Percentiles rank a stretch among this genome's conserved stretches.
Conservation (phyloP, 1,140 invertebrate genomes). For the Polypedilum pembai region DNA sequence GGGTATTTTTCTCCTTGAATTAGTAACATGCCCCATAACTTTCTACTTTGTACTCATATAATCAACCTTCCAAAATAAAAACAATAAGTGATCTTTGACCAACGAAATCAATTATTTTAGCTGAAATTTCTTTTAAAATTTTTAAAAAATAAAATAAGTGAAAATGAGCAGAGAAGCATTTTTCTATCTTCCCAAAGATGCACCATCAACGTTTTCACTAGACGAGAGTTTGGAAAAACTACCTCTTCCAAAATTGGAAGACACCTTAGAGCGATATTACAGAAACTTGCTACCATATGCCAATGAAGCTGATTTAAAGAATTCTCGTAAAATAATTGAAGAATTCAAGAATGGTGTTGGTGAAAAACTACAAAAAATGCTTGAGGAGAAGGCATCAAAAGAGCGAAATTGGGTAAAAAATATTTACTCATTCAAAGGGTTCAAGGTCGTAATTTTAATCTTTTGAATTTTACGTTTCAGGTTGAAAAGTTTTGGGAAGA, state of each 20-base stretch:
- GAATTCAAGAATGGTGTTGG: slow-evolving; percentile 52
- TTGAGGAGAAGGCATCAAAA: slow-evolving; percentile 49
- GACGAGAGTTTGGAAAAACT: slow-evolving; percentile 50
- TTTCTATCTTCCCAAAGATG: neutral
- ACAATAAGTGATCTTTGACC: neutral
- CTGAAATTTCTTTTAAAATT: neutral
- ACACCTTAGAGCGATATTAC: slow-evolving; percentile 58
- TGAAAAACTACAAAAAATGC: slow-evolving; percentile 53
- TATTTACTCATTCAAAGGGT: neutral
- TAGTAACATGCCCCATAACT: too few species aligned
- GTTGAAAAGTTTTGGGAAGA: slow-evolving; percentile 65
- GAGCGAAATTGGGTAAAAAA: slow-evolving; percentile 40
- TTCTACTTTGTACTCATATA: too few species aligned
- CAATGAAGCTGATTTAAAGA: slow-evolving; percentile 44
- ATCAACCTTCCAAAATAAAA: neutral
- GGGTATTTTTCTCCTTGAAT: too few species aligned
- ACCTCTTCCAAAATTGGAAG: slow-evolving; percentile 56
- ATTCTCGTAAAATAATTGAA: slow-evolving; percentile 47
- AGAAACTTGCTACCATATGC: slow-evolving; percentile 52
- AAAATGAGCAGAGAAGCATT: neutral
- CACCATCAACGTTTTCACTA: slow-evolving; percentile 37
- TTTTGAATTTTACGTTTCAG: slow-evolving; percentile 29
- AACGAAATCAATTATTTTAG: neutral
- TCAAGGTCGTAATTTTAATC: slow-evolving; percentile 5
- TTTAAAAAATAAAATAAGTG: neutral